Conservation (phyloP, 2,797 vertebrate species). For the Anguilla marmorata region DNA sequence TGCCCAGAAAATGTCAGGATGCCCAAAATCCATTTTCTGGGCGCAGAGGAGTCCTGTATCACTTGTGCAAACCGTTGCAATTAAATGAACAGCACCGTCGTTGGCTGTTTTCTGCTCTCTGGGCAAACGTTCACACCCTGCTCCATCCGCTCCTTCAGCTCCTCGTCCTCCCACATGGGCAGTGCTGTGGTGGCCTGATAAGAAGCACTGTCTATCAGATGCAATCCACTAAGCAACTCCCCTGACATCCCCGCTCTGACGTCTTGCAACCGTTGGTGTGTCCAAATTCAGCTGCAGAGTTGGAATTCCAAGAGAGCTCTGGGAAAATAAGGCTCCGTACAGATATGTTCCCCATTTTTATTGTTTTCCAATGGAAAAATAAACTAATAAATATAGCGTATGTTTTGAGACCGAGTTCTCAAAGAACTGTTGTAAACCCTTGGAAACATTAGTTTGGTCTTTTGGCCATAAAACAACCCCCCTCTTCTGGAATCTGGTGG, state of each 20-base stretch:
- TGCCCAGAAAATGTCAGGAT: neutral
- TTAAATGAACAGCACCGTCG: neutral
- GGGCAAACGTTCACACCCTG: neutral
- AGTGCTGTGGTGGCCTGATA: neutral
- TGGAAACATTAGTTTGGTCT: neutral
- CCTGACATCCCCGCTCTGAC: neutral
- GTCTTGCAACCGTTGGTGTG: neutral
- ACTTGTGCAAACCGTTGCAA: neutral
- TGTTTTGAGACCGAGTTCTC: neutral
- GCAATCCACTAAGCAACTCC: neutral
- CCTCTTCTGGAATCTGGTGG: neutral
- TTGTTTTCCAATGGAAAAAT: neutral
- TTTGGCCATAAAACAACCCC: neutral
- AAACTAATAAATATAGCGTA: neutral
- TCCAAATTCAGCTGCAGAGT: neutral
- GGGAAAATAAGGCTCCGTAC: neutral
- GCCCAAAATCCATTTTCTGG: neutral
- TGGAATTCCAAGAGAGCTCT: neutral
- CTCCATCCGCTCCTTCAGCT: neutral
- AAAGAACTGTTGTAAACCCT: neutral
- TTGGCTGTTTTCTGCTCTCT: neutral
- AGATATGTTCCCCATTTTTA: neutral
- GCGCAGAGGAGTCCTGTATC: neutral
- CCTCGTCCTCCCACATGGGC: neutral
- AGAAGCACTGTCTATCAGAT: neutral